These are phyloP conservation scores for Vireo griseus DNA, from an alignment of 2,797 vertebrate species.

Conservation along the genomic window DNA sequence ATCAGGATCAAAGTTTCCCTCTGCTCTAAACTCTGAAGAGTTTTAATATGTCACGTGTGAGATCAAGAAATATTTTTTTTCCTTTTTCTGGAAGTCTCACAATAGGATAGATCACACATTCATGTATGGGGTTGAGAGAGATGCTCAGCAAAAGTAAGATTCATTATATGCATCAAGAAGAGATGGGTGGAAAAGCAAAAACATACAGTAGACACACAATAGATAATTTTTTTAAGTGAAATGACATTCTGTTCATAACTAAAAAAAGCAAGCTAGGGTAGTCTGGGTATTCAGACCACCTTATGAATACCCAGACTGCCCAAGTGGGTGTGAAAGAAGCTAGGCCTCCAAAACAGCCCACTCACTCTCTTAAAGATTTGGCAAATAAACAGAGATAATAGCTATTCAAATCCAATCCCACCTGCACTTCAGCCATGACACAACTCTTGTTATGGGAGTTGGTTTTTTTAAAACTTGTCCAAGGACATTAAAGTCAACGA, in stretches of 20 bases:
- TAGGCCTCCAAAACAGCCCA: neutral
- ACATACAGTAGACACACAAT: rapidly evolving
- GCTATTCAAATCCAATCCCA: neutral
- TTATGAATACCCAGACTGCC: neutral
- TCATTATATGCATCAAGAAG: neutral
- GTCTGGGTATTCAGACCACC: neutral
- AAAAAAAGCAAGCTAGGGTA: neutral
- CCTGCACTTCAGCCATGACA: neutral
- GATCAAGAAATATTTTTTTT: neutral
- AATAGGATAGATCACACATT: neutral
- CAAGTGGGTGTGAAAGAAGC: neutral
- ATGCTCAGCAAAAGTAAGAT: neutral
- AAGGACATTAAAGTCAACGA: neutral
- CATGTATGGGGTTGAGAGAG: neutral
- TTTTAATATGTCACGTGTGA: neutral
- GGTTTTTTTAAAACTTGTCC: neutral
- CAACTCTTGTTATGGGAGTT: neutral
- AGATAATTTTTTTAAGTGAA: neutral
- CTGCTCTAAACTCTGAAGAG: neutral
- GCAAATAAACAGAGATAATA: neutral
- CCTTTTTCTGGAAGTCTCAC: neutral
- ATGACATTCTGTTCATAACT: neutral
- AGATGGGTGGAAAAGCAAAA: rapidly evolving
- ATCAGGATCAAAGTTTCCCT: neutral
- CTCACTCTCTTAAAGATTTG: neutral